A percentile compares a stretch with the other conserved stretches of the same genome.
Conservation (phyloP, 2,888 invertebrate species). For the Acrobasis consociella region DNA sequence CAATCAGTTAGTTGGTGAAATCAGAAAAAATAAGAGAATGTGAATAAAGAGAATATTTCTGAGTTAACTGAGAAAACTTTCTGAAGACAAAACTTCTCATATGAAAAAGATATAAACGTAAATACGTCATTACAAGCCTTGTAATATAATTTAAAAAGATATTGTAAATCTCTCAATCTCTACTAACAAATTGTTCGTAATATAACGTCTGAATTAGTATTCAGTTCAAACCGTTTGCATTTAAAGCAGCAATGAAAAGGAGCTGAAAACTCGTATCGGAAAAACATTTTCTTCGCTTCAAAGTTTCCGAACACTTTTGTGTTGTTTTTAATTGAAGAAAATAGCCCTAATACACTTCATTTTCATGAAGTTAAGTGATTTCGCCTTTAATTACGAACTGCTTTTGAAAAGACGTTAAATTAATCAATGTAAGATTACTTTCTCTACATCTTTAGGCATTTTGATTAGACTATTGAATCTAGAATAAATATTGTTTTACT, state of each 20-base stretch:
- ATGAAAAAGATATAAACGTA: too few relatives aligned
- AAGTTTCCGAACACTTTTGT: conserved; percentile 53
- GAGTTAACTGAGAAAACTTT: too few relatives aligned
- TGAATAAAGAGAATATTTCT: too few relatives aligned
- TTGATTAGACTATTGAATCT: too few relatives aligned
- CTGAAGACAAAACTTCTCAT: too few relatives aligned
- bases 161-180: neutral
- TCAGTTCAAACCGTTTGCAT: conserved; percentile 58
- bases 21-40: too few relatives aligned
- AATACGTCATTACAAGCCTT: too few relatives aligned
- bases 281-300: conserved; percentile 58
- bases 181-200: conserved; percentile 23
- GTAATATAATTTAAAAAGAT: too few relatives aligned
- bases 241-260: conserved; percentile 59
- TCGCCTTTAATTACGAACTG: conserved; percentile 24
- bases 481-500: too few relatives aligned
- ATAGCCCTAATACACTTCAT: conserved; percentile 32
- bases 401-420: neutral
- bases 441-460: neutral
- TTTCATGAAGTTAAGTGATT: conserved; percentile 27
- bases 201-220: conserved; percentile 52
- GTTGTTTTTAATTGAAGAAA: conserved; percentile 57
- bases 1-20: too few relatives aligned
- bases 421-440: conserved; percentile 4
- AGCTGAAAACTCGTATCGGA: conserved; percentile 51